phyloP scores from a whole-genome alignment of 2,888 invertebrate species.

The Himalopsyche anomala region DNA sequence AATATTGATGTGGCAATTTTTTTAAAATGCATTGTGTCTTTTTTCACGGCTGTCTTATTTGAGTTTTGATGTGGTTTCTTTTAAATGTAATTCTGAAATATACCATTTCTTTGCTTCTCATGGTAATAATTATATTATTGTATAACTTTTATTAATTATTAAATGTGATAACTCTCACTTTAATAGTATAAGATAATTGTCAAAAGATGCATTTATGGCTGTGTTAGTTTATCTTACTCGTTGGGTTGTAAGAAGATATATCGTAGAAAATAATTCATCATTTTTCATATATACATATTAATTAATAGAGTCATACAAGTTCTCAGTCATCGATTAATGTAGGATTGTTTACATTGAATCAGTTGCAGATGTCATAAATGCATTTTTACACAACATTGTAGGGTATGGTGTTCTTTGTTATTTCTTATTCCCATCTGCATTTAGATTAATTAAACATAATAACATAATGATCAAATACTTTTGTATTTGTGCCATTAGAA shows the following conservation, averaged over 20 bases:
- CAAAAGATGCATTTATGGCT: slow-evolving; percentile 61
- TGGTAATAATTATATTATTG: slow-evolving; percentile 47
- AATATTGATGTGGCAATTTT: slow-evolving; percentile 28
- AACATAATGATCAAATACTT: slow-evolving; percentile 41
- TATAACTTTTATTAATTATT: slow-evolving; percentile 50
- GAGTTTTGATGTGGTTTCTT: slow-evolving; percentile 43
- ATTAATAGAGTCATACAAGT: slow-evolving; percentile 35
- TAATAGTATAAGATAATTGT: slow-evolving; percentile 48
- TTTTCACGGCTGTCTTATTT: slow-evolving; percentile 43
- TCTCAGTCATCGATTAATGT: slow-evolving; percentile 37
- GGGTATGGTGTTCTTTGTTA: slow-evolving; percentile 60
- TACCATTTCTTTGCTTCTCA: slow-evolving; percentile 48
- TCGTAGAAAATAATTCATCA: slow-evolving; percentile 42
- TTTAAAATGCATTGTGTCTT: slow-evolving; percentile 29
- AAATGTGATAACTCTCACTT: slow-evolving; percentile 45
- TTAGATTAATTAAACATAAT: slow-evolving; percentile 33
- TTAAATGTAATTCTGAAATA: slow-evolving; percentile 46
- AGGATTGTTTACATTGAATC: slow-evolving; percentile 39
- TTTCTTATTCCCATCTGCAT: slow-evolving; percentile 41
- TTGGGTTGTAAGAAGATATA: slow-evolving; percentile 45
- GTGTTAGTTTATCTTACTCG: slow-evolving; percentile 47
- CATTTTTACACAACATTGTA: slow-evolving; percentile 53
- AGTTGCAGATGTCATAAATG: slow-evolving; percentile 52
- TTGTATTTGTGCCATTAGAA: slow-evolving; percentile 22
- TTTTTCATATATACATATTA: slow-evolving; percentile 31